Evolutionary conservation across 2,797 vertebrate species (phyloP).

Genomic region (Lepus oiostolus): DNA sequence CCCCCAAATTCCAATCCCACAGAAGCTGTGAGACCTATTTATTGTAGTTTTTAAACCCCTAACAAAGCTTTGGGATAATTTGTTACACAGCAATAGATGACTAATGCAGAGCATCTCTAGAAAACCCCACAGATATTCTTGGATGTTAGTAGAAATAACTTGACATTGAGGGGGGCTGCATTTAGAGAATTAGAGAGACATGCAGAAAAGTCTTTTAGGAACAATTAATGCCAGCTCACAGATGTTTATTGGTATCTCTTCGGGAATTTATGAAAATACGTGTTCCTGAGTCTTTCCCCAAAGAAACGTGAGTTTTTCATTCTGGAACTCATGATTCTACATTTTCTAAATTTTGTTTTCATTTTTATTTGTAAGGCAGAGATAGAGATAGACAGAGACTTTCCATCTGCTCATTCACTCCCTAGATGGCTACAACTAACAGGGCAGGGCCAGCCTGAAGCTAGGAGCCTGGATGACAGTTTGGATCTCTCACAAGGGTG

Average conservation of each 20-base stretch:
- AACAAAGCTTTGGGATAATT: background rate
- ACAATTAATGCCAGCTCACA: conserved; percentile 7
- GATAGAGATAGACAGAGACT: too few species aligned
- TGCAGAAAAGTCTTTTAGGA: background rate
- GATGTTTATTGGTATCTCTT: background rate
- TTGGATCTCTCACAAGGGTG: too few species aligned
- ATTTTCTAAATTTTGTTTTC: conserved; percentile 33
- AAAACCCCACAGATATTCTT: background rate
- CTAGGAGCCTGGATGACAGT: too few species aligned
- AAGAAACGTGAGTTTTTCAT: conserved; percentile 23
- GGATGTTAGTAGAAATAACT: background rate
- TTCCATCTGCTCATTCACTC: too few species aligned
- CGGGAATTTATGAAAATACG: conserved; percentile 30
- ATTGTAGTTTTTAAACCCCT: background rate
- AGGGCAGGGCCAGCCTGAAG: too few species aligned
- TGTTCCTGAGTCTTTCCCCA: background rate
- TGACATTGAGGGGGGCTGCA: background rate
- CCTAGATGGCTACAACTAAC: too few species aligned
- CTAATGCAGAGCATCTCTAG: background rate
- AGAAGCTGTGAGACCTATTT: background rate
- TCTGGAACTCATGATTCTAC: background rate
- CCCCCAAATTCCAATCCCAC: background rate
- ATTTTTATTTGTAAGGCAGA: background rate
- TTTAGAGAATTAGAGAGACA: background rate
- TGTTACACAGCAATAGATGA: background rate